Evolutionary conservation across 2,113 vertebrate genomes (phyloP).

Genomic region (Gymnobelideus leadbeateri): DNA sequence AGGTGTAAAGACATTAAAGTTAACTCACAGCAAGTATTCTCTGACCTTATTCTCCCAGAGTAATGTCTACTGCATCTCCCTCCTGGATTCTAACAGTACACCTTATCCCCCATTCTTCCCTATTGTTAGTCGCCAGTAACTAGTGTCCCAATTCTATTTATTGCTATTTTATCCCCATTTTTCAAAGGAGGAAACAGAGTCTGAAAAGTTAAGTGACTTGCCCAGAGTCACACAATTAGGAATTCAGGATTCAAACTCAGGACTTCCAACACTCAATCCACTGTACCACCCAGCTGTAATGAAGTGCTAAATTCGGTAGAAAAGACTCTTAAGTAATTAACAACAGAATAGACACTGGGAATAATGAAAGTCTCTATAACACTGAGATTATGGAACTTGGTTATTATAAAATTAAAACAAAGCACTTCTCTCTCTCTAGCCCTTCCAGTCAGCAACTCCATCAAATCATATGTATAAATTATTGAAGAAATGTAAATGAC

Average conservation of each 20-base stretch:
- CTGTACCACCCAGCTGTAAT: neutral
- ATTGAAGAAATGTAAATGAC: neutral
- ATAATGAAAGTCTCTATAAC: neutral
- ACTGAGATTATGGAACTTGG: neutral
- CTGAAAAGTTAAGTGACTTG: neutral
- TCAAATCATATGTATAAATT: neutral
- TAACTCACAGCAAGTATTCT: neutral
- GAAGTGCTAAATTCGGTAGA: neutral
- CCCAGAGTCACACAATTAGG: neutral
- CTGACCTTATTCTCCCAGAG: neutral
- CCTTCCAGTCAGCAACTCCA: neutral
- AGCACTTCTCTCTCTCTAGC: neutral
- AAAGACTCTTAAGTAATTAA: neutral
- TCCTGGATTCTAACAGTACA: neutral
- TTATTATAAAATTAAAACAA: neutral
- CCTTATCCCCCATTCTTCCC: neutral
- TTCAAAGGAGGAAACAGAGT: neutral
- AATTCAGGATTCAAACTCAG: neutral
- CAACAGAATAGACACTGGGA: neutral
- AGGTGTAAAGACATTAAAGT: neutral
- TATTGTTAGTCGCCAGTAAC: neutral
- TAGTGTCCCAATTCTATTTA: neutral
- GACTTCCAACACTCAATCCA: neutral
- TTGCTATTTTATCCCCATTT: neutral
- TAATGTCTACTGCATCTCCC: neutral